Evolutionary conservation across 2,888 invertebrate genomes (phyloP), one percentile per base, ranked within the genome.

Genomic region (Sialis lutaria): DNA sequence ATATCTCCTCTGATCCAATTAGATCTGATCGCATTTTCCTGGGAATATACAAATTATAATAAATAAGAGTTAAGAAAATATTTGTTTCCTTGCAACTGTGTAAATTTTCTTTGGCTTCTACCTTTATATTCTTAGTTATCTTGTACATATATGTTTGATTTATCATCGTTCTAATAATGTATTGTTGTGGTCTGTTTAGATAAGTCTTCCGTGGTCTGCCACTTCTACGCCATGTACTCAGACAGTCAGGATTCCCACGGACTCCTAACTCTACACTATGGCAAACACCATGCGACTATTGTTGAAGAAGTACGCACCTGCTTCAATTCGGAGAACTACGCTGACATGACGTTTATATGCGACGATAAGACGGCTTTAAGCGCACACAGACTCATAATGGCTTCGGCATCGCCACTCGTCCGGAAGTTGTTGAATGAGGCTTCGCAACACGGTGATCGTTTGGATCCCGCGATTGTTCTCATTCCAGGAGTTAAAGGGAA

Each of bases 231-330:
- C 67, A 73, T 72, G 72, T 73, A 70, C 69, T 68, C 72, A 59
- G 67, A 67, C 58, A 63, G 64, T 59, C 63, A 63, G 59, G 65
- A 65, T 54, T 56, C 75, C 65, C 77, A 78, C 68, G 79, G 79
- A 61, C 75, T 87, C 74, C 78, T 89, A 73, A 88, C 88, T 65
- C 79, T 89, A 71, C 87, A 88, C 72, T 88, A 89, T 72, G 87
- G 87, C 74, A 88, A 88, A 75, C 88, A 88, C 75, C 86, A 85
- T 74, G 86, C 86, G 71, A 87, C 87, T 70, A 82, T 89, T 74
- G 81, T 85, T 67, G 86, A 84, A 68, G 88, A 88, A 73, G 84
- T 88, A 64, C 82, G 83, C 63, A 83, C 85, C 62, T 88, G 88
- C 74, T 87, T 85, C 73, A 75, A 81, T 58, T 86, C 85, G 55